A percentile compares a stretch with the other conserved stretches of the same genome.
Evolutionary conservation across 2,113 vertebrate species (phyloP).

Genomic region (Eclectus roratus): DNA sequence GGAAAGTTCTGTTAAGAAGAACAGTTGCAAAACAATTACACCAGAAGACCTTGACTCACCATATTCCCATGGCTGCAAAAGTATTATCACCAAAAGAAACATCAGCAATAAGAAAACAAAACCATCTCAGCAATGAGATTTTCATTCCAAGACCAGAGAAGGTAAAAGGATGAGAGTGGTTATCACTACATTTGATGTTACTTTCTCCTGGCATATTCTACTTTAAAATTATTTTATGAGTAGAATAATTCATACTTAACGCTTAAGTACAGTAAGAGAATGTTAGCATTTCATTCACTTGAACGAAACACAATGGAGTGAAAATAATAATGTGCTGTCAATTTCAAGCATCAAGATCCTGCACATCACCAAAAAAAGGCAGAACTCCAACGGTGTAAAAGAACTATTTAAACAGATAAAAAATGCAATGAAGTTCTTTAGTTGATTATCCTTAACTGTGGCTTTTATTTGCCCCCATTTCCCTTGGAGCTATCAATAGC

Average conservation of each 20-base stretch:
- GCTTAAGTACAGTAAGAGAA: background rate
- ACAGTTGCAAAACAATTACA: background rate
- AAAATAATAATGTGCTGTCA: background rate
- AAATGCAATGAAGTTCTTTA: background rate
- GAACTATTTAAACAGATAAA: background rate
- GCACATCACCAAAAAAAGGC: background rate
- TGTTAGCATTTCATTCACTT: background rate
- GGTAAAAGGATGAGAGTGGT: background rate
- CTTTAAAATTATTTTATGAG: background rate
- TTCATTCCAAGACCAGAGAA: background rate
- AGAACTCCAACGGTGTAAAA: background rate
- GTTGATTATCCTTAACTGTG: background rate
- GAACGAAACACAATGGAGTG: background rate
- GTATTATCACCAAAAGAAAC: background rate
- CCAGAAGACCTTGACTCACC: background rate
- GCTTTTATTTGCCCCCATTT: background rate
- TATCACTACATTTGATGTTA: background rate
- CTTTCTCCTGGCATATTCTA: background rate
- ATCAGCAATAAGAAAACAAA: background rate
- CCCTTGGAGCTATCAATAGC: background rate
- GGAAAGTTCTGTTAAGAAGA: background rate
- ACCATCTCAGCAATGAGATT: background rate
- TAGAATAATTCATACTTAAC: background rate
- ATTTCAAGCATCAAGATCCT: background rate
- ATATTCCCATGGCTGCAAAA: background rate